Evolutionary conservation across 2,113 vertebrate genomes (phyloP).

Genomic region (Hiodon tergisus): DNA sequence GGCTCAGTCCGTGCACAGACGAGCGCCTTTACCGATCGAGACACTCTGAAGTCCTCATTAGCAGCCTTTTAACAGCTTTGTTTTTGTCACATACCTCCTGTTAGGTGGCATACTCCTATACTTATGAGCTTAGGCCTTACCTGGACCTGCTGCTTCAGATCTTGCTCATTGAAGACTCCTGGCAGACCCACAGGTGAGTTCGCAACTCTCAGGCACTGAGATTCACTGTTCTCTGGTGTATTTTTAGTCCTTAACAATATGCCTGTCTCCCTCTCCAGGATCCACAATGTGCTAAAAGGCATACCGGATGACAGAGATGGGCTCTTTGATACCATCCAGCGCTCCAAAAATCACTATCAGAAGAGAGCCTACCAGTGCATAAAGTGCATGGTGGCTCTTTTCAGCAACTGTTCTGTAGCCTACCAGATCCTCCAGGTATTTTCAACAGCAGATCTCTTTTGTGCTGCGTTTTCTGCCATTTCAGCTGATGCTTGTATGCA

Average conservation of each 20-base stretch:
- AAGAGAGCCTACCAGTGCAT: conserved; percentile 98
- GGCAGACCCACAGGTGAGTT: conserved; percentile 95
- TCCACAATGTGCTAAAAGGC: conserved; percentile 98
- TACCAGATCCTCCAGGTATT: conserved; percentile 96
- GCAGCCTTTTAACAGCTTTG: too few species aligned
- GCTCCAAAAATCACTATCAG: conserved; percentile 99
- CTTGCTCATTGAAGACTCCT: conserved; percentile 95
- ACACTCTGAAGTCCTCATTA: too few species aligned
- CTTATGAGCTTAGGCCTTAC: conserved; percentile 95
- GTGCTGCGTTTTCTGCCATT: too few species aligned
- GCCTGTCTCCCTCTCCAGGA: conserved; percentile 58
- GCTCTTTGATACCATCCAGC: conserved; percentile 98
- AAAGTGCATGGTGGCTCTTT: conserved; percentile 98
- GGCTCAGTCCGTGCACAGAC: too few species aligned
- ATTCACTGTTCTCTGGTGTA: too few species aligned
- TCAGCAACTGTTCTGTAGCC: conserved; percentile 96
- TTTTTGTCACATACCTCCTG: not conserved
- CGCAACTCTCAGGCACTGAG: too few species aligned
- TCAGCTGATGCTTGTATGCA: not conserved
- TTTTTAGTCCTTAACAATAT: not conserved
- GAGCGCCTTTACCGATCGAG: too few species aligned
- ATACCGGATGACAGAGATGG: conserved; percentile 97
- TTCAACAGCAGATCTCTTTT: too few species aligned
- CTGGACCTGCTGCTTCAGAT: conserved; percentile 97
- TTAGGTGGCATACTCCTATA: conserved; percentile 97